These are phyloP conservation scores for Palloptera scutellata DNA, from an alignment of 2,888 invertebrate species.

Conservation along the genomic window DNA sequence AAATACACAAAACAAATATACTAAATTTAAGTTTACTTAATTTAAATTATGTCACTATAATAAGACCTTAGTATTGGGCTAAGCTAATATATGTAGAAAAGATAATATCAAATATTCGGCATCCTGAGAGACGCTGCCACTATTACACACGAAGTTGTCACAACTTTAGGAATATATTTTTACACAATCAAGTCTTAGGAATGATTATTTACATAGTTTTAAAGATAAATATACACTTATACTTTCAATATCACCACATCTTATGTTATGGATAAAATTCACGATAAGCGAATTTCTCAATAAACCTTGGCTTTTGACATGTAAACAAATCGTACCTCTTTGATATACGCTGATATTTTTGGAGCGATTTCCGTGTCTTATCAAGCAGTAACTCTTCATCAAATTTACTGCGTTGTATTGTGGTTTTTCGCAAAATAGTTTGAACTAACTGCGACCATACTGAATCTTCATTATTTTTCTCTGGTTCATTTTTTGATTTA, in stretches of 20 bases:
- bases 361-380: conserved; percentile 70
- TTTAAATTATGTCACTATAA: too few relatives aligned
- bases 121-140: too few relatives aligned
- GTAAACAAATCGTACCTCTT: conserved; percentile 74
- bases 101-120: too few relatives aligned
- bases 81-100: too few relatives aligned
- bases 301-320: conserved; percentile 76
- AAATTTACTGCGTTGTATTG: conserved; percentile 68
- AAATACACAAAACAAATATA: too few relatives aligned
- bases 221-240: not conserved
- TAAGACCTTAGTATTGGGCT: too few relatives aligned
- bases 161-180: too few relatives aligned
- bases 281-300: conserved; percentile 57
- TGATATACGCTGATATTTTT: conserved; percentile 65
- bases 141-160: too few relatives aligned
- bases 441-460: conserved; percentile 69
- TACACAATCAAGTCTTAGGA: conserved; percentile 10
- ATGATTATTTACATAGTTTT: conserved; percentile 10
- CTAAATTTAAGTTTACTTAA: too few relatives aligned
- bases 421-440: conserved; percentile 67
- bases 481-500: conserved; percentile 17
- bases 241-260: not conserved
- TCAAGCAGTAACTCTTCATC: conserved; percentile 78
- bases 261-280: conserved; percentile 51
- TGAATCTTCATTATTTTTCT: conserved; percentile 40